Conservation (phyloP, 2,797 vertebrate genomes). For the Melanogrammus aeglefinus region DNA sequence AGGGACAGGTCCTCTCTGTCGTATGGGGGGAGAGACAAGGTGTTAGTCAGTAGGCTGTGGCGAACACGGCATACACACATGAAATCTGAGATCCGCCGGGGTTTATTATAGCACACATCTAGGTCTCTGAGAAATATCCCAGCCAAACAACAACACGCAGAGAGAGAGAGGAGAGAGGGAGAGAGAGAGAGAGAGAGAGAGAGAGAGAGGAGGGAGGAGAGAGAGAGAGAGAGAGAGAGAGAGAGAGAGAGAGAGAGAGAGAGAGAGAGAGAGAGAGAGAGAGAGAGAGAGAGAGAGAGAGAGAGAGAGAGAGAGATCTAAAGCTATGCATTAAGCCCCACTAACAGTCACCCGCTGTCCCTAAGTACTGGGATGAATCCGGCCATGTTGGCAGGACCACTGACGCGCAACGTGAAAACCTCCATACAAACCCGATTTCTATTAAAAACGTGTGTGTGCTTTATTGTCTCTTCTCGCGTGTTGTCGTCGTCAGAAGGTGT, state of each 20-base stretch:
- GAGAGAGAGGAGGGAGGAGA: neutral
- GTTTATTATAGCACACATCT: neutral
- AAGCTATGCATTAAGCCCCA: neutral
- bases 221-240: too few relatives aligned
- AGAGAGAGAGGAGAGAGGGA: too few relatives aligned
- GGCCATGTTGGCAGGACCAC: too few relatives aligned
- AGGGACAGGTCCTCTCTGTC: neutral
- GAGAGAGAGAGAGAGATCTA: neutral
- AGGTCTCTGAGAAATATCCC: neutral
- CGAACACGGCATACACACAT: neutral
- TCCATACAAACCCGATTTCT: neutral
- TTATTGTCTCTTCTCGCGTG: slow-evolving; percentile 22
- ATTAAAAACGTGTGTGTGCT: neutral
- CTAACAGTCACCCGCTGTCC: neutral
- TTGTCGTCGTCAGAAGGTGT: slow-evolving; percentile 40
- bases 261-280: neutral
- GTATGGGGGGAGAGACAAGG: neutral
- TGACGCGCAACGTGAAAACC: neutral
- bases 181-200: neutral
- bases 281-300: too few relatives aligned
- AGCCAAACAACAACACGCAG: neutral
- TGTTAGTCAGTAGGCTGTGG: neutral
- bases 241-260: too few relatives aligned
- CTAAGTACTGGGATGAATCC: neutral
- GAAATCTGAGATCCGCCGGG: neutral